These are phyloP conservation scores for Xiphydria camelus DNA, from an alignment of 2,888 invertebrate species.

Conservation along the genomic window DNA sequence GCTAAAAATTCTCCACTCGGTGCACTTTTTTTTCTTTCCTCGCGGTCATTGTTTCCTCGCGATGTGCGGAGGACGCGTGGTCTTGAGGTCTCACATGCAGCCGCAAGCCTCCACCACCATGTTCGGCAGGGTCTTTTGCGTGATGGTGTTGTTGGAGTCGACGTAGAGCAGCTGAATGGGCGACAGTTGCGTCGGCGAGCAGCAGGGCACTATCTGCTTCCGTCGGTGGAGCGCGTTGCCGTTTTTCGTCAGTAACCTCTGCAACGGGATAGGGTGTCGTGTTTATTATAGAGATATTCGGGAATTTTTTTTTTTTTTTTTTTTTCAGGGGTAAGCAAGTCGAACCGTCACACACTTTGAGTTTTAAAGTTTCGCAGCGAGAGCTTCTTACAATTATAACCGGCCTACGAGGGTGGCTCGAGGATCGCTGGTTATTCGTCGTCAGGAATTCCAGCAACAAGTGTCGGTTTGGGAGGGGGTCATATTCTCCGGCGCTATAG, in stretches of 20 bases:
- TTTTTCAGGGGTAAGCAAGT: neutral
- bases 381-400: too few species aligned
- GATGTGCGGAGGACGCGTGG: neutral
- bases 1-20: too few species aligned
- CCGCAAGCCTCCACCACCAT: constrained; percentile 93
- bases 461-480: too few species aligned
- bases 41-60: too few species aligned
- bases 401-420: too few species aligned
- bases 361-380: too few species aligned
- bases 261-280: constrained; percentile 45
- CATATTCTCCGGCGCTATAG: too few species aligned
- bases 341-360: too few species aligned
- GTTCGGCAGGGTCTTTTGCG: constrained; percentile 79
- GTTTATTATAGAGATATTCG: constrained; percentile 3
- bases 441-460: too few species aligned
- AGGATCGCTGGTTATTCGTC: too few species aligned
- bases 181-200: constrained; percentile 82
- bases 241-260: constrained; percentile 71
- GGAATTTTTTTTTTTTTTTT: constrained; percentile 12
- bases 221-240: constrained; percentile 56
- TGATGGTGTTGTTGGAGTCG: constrained; percentile 77
- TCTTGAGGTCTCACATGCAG: constrained; percentile 73
- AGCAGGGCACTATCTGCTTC: constrained; percentile 78
- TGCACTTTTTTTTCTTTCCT: too few species aligned
- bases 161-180: constrained; percentile 79